Conservation (phyloP, 2,797 vertebrate species). For the Lagorchestes hirsutus region DNA sequence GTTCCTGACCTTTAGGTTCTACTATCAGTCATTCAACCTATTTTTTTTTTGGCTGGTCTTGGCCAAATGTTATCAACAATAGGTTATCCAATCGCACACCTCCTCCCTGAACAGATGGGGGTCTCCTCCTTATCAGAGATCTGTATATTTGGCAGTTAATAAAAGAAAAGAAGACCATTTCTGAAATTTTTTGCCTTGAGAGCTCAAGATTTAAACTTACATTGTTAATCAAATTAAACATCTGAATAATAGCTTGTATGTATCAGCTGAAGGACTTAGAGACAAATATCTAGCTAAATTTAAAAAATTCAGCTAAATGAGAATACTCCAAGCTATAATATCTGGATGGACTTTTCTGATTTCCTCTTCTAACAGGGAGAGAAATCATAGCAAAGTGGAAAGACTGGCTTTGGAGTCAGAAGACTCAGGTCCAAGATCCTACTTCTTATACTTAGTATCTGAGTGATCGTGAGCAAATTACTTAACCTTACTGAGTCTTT, state of each 20-base stretch:
- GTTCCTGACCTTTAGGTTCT: not conserved
- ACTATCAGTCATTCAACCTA: not conserved
- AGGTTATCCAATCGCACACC: not conserved
- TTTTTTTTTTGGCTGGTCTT: not conserved
- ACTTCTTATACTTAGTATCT: not conserved
- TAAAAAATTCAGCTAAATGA: not conserved
- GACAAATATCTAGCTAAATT: not conserved
- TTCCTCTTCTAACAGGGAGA: not conserved
- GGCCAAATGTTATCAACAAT: not conserved
- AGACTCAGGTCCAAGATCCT: not conserved
- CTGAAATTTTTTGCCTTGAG: not conserved
- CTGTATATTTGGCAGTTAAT: not conserved
- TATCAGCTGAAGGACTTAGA: not conserved
- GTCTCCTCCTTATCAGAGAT: not conserved
- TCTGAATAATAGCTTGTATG: not conserved
- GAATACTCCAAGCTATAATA: rapidly evolving
- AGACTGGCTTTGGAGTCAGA: not conserved
- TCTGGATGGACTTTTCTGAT: rapidly evolving
- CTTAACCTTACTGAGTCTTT: not conserved
- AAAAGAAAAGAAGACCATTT: not conserved
- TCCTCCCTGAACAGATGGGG: not conserved
- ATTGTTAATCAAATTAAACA: not conserved
- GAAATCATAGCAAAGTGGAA: not conserved
- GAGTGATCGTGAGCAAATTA: not conserved
- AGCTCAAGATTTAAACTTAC: not conserved